Conservation (phyloP, 1,140 invertebrate genomes). For the Pygmarrhopalites habei region DNA sequence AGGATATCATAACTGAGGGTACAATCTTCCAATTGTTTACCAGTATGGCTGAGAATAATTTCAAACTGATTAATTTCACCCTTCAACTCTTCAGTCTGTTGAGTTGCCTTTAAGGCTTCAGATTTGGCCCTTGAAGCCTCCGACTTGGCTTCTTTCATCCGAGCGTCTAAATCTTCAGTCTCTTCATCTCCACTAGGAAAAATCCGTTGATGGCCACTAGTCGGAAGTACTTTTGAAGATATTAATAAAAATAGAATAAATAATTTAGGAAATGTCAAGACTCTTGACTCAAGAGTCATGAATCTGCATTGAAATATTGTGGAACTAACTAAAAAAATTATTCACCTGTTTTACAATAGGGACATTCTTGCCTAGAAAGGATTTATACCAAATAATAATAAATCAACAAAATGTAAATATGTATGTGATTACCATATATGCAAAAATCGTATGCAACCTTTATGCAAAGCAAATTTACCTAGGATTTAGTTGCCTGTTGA, state of each 20-base stretch:
- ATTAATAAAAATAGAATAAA: too few relatives aligned
- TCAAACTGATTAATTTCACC: background rate
- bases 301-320: too few relatives aligned
- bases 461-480: conserved; percentile 3
- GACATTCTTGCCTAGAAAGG: conserved; percentile 27
- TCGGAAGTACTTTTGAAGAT: conserved; percentile 14
- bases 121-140: background rate
- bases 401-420: background rate
- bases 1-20: conserved; percentile 12
- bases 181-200: conserved; percentile 37
- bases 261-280: too few relatives aligned
- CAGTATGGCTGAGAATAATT: background rate
- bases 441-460: background rate
- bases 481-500: background rate
- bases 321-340: too few relatives aligned
- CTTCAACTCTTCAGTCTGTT: background rate
- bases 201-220: conserved; percentile 29
- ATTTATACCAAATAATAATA: background rate
- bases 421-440: background rate
- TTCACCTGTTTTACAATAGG: conserved; percentile 34
- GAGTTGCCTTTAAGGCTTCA: background rate
- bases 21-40: conserved; percentile 6
- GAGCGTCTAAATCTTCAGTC: conserved; percentile 25
- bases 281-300: too few relatives aligned
- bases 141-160: background rate